A percentile compares a stretch with the other conserved stretches of the same genome.
Evolutionary conservation across 2,113 vertebrate species (phyloP).

Genomic region (Scartelaos histophorus): DNA sequence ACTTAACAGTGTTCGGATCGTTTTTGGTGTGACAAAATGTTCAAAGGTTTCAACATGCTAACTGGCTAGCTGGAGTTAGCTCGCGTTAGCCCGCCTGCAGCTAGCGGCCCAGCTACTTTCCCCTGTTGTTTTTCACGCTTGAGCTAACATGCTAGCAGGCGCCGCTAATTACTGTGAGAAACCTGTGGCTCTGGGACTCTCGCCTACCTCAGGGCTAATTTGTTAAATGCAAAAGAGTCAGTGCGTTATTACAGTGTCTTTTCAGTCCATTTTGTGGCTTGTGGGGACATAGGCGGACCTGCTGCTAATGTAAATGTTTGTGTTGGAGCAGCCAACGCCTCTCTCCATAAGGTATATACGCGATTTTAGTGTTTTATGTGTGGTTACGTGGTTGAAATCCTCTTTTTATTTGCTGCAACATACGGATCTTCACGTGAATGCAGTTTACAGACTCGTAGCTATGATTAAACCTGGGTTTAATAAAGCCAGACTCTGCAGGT

Average conservation of each 20-base stretch:
- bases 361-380: background rate
- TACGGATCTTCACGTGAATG: background rate
- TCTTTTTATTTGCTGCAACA: background rate
- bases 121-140: conserved; percentile 23
- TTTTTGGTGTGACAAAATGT: conserved; percentile 38
- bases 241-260: background rate
- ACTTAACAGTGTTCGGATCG: background rate
- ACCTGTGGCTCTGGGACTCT: background rate
- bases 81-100: background rate
- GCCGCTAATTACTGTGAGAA: conserved; percentile 17
- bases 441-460: background rate
- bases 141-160: conserved; percentile 41
- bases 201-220: background rate
- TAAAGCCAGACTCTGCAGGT: background rate
- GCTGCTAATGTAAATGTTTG: conserved; percentile 14
- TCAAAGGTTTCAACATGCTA: conserved; percentile 36
- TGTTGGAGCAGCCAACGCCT: conserved; percentile 42
- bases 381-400: background rate
- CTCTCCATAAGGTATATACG: background rate
- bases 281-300: background rate
- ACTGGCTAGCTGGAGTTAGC: conserved; percentile 20
- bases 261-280: background rate
- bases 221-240: background rate
- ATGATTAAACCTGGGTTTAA: background rate
- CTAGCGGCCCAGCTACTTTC: conserved; percentile 48